Evolutionary conservation across 2,888 invertebrate species (phyloP), one percentile per base, ranked within the genome.

Genomic region (Tinea semifulvella): DNA sequence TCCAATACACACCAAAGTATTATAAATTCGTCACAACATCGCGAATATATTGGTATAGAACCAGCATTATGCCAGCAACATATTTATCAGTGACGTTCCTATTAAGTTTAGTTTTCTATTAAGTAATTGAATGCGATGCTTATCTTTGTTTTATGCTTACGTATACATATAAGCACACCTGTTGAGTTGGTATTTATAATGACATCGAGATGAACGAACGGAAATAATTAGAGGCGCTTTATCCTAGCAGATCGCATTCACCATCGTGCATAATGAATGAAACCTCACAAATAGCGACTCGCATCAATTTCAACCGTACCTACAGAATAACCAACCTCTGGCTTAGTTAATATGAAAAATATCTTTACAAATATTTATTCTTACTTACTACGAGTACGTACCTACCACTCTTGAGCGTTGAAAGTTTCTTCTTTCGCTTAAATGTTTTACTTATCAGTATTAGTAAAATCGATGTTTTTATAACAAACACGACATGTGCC

Each of bases 191-290:
- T 40, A 40, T 40, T 40, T 40, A 40, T 40, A 40, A 40, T 13
- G 40, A 38, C 19, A 38, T 22, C 19, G 25, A 63, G 61, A 62
- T 63, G 58, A 56, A 57, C 65, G 64, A 55, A 58, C 74, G 76
- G 74, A 76, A 76, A 69, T 73, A 76, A 76, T 76, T 76, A 77
- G 72, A 67, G 70, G 52, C 59, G 68, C 67, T 68, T 65, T 68
- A 68, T 70, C 65, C 68, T 61, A 65, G 61, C 66, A 64, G 67
- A 71, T 73, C 67, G 68, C 65, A 74, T 75, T 75, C 72, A 75
- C 58, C 50, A 50, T 54, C 53, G 43, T 25, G 63, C 64, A 68
- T 74, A 75, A 77, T 76, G 73, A 77, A 75, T 69, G 72, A 69
- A 73, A 65, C 67, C 66, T 68, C 67, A 68, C 60, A 50, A 47